Evolutionary conservation across 2,113 vertebrate genomes (phyloP), one percentile per base, ranked within the genome.

Genomic region (Lamprologus lemairii): DNA sequence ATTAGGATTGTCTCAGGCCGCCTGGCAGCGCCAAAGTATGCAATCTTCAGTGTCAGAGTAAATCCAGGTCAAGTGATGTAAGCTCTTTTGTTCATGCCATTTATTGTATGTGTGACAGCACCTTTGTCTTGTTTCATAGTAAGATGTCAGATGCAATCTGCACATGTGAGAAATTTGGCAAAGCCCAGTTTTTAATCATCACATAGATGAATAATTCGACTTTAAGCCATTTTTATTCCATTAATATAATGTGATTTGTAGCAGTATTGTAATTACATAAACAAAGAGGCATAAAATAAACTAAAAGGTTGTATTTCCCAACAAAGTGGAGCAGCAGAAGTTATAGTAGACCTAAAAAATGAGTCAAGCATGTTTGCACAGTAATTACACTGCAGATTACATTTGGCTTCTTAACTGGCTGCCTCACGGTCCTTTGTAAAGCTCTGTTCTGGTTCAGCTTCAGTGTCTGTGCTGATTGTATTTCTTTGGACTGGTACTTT

Each of bases 381-480:
- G 10, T 51, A 9, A 51, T 9, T 21, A 60, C 58, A 14, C 51
- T 71, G 65, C 93, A 92, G 87, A 92, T 92, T 92, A 23, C 84
- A 84, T 92, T 54, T 90, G 89, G 19, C 49, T 49, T 86, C 83
- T 75, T 80, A 8, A 63, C 19, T 83, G 71, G 5, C 79, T 88
- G 26, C 51, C 19, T 55, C 28, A 28, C 11, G 80, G 88, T 89
- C 87, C 80, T 88, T 16, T 87, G 85, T 73, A 89, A 92, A 92
- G 88, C 93, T 93, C 92, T 95, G 93, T 95, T 94, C 89, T 94
- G 94, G 88, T 92, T 93, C 79, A 86, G 85, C 21, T 82, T 88
- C 73, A 86, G 35, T 90, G 57, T 92, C 83, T 92, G 83, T 90
- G 75, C 23, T 92, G 42, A 94, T 90, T 94, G 85, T 95, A 65